phyloP scores from a whole-genome alignment of 2,113 vertebrate species.

The Limnothrissa miodon region DNA sequence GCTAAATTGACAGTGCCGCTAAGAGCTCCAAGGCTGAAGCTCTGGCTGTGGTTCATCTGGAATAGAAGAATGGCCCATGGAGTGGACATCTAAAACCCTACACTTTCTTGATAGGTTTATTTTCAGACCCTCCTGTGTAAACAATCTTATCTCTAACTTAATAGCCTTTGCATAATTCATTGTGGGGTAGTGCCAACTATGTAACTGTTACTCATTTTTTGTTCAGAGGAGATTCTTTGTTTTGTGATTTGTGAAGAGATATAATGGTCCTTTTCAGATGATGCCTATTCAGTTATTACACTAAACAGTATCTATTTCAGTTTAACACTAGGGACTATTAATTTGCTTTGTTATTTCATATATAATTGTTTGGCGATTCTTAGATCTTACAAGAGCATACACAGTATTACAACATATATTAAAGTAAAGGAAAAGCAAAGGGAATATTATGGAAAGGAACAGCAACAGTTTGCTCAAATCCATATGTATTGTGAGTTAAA shows the following conservation, averaged over 20 bases:
- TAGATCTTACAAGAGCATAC: background rate
- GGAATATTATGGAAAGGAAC: background rate
- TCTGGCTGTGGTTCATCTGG: background rate
- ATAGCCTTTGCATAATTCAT: background rate
- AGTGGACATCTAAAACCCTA: background rate
- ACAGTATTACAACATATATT: background rate
- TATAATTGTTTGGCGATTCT: background rate
- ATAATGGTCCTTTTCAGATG: background rate
- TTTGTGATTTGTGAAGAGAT: background rate
- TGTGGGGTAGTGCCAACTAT: background rate
- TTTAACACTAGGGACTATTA: background rate
- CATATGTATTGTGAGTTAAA: conserved; percentile 18
- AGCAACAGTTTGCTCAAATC: background rate
- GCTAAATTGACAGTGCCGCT: background rate
- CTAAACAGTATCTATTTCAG: background rate
- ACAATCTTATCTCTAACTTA: conserved; percentile 6
- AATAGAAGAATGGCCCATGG: background rate
- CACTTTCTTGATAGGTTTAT: background rate
- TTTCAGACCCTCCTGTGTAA: background rate
- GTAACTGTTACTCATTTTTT: conserved; percentile 8
- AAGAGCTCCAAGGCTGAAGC: background rate
- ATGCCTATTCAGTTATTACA: background rate
- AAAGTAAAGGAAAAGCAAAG: background rate
- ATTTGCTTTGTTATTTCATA: background rate
- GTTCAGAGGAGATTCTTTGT: background rate